A percentile compares a stretch with the other conserved stretches of the same genome.
Evolutionary conservation across 2,113 vertebrate genomes (phyloP).

Genomic region (Ophiodon elongatus): DNA sequence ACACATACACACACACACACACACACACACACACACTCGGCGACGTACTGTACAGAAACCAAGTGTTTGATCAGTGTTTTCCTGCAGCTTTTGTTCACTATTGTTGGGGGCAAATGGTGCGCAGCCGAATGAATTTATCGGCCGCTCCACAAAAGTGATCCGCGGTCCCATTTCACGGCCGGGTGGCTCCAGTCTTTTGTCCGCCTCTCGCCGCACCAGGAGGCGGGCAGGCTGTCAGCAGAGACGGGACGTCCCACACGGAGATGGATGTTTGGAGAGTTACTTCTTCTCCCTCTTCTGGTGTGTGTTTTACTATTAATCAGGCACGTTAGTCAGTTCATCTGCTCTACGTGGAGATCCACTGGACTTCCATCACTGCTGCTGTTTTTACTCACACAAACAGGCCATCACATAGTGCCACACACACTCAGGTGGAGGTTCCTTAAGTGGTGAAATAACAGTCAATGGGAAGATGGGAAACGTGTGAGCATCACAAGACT

Average conservation of each 20-base stretch:
- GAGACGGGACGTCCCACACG: constrained; percentile 64
- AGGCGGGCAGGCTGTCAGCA: constrained; percentile 36
- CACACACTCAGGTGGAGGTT: background rate
- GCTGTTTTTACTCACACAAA: background rate
- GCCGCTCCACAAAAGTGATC: constrained; percentile 9
- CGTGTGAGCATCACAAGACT: constrained; percentile 29
- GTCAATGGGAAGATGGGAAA: constrained; percentile 14
- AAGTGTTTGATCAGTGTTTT: constrained; percentile 24
- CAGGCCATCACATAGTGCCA: background rate
- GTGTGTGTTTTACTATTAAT: too few relatives aligned
- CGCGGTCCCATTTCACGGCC: constrained; percentile 4
- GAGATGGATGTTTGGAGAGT: constrained; percentile 18
- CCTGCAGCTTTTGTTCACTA: background rate
- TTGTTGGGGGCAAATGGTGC: constrained; percentile 23
- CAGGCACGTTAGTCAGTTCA: background rate
- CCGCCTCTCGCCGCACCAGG: constrained; percentile 36
- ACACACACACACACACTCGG: constrained; percentile 12
- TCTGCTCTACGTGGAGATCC: background rate
- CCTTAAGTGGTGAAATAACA: background rate
- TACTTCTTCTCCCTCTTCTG: background rate
- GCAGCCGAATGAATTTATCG: background rate
- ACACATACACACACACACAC: constrained; percentile 15
- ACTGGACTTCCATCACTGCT: background rate
- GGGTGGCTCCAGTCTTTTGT: constrained; percentile 56
- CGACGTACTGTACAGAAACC: constrained; percentile 36